phyloP scores from a whole-genome alignment of 2,797 vertebrate species.

The Enteromius argenteus region DNA sequence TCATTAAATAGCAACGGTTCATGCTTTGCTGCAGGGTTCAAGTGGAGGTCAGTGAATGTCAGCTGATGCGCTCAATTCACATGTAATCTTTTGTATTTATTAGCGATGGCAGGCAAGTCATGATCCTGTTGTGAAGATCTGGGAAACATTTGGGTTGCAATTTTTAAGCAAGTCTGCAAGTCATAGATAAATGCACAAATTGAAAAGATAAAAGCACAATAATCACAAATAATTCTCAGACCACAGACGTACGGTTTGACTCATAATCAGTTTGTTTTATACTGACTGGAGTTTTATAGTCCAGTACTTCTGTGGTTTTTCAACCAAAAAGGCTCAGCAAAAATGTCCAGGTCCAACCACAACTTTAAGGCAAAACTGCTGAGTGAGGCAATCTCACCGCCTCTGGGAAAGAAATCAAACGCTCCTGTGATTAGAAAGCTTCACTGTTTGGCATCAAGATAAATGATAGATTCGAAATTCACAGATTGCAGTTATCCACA shows the following conservation, averaged over 20 bases:
- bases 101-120: neutral
- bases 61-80: neutral
- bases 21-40: conserved; percentile 13
- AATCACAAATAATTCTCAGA: neutral
- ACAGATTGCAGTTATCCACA: conserved; percentile 28
- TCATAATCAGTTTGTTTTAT: conserved; percentile 24
- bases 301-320: conserved; percentile 26
- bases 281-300: conserved; percentile 21
- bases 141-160: neutral
- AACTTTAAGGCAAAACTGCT: conserved; percentile 37
- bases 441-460: conserved; percentile 39
- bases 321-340: conserved; percentile 14
- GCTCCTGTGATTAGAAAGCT: conserved; percentile 41
- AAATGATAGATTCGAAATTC: conserved; percentile 16
- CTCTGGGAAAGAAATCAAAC: conserved; percentile 41
- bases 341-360: conserved; percentile 21
- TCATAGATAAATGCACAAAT: neutral
- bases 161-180: neutral
- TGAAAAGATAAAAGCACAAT: conserved; percentile 26
- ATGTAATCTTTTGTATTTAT: neutral
- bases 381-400: conserved; percentile 20
- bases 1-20: conserved; percentile 20
- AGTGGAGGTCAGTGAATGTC: conserved; percentile 21
- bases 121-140: conserved; percentile 16
- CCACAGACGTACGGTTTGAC: conserved; percentile 18